Evolutionary conservation across 2,113 vertebrate species (phyloP).

Genomic region (Taurulus bubalis): DNA sequence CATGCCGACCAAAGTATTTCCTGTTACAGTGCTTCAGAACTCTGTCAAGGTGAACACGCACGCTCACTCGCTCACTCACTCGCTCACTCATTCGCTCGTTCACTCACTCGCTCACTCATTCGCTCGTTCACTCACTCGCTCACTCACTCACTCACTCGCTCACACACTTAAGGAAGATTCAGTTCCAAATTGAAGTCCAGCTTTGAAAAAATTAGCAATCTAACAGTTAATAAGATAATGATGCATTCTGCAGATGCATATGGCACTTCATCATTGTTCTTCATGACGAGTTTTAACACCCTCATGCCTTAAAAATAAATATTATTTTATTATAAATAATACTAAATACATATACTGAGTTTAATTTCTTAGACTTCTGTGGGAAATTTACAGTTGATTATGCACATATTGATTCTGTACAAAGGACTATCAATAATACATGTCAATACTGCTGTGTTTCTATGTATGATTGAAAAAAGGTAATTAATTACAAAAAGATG

Average conservation of each 20-base stretch:
- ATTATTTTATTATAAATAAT: too few relatives aligned
- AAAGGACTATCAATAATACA: not conserved
- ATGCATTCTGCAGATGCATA: not conserved
- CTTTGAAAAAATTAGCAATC: not conserved
- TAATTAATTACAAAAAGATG: conserved; percentile 8
- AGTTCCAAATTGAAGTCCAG: too few relatives aligned
- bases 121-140: too few relatives aligned
- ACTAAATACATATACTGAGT: not conserved
- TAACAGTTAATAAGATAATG: too few relatives aligned
- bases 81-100: too few relatives aligned
- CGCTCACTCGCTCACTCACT: not conserved
- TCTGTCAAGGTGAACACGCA: conserved; percentile 85
- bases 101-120: not conserved
- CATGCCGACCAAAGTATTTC: conserved; percentile 87
- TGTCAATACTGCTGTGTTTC: not conserved
- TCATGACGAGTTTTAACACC: too few relatives aligned
- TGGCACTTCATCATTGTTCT: too few relatives aligned
- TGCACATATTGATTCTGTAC: not conserved
- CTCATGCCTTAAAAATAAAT: not conserved
- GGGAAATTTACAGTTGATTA: not conserved
- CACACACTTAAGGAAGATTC: too few relatives aligned
- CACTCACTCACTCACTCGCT: not conserved
- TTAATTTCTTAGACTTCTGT: not conserved
- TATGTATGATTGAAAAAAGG: not conserved
- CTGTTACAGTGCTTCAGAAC: conserved; percentile 89